Percentiles rank a stretch among this genome's conserved stretches.
phyloP scores from a whole-genome alignment of 2,113 vertebrate genomes.

The Dromas ardeola region DNA sequence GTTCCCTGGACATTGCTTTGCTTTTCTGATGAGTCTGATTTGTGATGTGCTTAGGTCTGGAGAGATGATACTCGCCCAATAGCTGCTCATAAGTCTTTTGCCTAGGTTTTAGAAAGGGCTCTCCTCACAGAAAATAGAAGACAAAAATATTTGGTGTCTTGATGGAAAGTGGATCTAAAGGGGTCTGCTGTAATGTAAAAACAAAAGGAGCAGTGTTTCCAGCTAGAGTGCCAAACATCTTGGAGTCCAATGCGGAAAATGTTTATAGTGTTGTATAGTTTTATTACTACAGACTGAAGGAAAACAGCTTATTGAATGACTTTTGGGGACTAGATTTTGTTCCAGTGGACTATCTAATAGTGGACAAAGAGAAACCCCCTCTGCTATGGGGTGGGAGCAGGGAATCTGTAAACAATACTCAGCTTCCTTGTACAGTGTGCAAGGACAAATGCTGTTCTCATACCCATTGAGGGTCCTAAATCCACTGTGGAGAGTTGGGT shows the following conservation, averaged over 20 bases:
- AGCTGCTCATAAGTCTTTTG: neutral
- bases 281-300: conserved; percentile 73
- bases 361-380: neutral
- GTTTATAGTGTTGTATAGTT: conserved; percentile 78
- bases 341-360: neutral
- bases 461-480: neutral
- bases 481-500: neutral
- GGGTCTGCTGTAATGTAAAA: conserved; percentile 62
- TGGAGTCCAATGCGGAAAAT: conserved; percentile 73
- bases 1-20: neutral
- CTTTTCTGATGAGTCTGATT: neutral
- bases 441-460: neutral
- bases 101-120: conserved; percentile 33
- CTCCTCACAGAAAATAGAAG: conserved; percentile 17
- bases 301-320: conserved; percentile 63
- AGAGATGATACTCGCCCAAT: accelerated
- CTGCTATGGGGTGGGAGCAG: neutral
- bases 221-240: conserved; percentile 64
- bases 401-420: neutral
- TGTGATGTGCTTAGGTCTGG: neutral
- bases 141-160: conserved; percentile 47
- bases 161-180: conserved; percentile 29
- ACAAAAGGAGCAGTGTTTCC: conserved; percentile 75
- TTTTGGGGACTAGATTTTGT: conserved; percentile 25
- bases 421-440: neutral